Conservation (phyloP, 2,113 vertebrate species). For the Callocephalon fimbriatum region DNA sequence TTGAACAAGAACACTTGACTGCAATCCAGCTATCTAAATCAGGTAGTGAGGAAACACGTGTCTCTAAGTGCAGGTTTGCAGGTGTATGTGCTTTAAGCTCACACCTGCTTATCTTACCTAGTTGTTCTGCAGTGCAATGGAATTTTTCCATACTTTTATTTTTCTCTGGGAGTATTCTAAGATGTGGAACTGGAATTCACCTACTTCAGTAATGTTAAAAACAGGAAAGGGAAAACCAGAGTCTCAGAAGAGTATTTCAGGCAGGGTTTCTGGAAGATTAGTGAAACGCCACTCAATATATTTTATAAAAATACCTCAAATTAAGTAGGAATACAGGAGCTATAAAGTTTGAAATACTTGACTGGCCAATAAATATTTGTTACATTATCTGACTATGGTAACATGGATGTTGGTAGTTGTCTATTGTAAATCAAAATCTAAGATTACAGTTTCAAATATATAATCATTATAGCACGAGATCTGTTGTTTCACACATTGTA, state of each 20-base stretch:
- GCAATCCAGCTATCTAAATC: neutral
- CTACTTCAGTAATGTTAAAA: neutral
- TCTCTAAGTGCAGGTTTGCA: neutral
- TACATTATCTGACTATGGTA: neutral
- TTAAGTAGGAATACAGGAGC: neutral
- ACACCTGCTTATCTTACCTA: neutral
- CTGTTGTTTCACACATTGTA: neutral
- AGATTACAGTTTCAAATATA: neutral
- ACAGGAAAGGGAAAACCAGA: neutral
- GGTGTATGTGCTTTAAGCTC: neutral
- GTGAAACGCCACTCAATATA: neutral
- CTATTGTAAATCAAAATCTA: neutral
- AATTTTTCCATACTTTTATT: neutral
- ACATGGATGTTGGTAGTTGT: neutral
- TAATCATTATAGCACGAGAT: neutral
- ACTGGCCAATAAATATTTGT: neutral
- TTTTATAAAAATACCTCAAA: neutral
- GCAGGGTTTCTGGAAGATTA: neutral
- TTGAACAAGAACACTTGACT: neutral
- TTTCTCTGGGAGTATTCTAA: neutral
- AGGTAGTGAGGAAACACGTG: accelerated
- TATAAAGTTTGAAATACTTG: neutral
- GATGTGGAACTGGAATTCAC: neutral
- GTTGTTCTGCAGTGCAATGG: neutral
- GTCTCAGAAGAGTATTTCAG: neutral